Percentiles rank a stretch among this genome's conserved stretches.
Evolutionary conservation across 1,140 invertebrate genomes (phyloP).

Genomic region (Araneus ventricosus): DNA sequence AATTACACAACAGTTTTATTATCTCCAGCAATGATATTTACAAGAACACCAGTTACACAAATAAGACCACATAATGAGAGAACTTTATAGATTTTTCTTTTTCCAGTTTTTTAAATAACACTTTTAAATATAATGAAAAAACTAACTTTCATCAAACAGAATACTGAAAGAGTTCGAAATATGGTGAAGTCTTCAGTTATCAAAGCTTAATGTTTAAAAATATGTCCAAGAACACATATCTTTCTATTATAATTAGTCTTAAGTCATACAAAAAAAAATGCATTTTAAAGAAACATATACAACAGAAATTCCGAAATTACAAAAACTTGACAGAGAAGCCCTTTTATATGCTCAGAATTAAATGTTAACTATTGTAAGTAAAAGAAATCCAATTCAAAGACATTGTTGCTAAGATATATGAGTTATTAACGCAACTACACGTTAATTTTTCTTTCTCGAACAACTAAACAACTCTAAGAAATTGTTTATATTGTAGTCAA

Average conservation of each 20-base stretch:
- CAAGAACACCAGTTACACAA: conserved; percentile 73
- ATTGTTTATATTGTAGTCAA: too few species aligned
- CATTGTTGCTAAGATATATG: too few species aligned
- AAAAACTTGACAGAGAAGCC: not conserved
- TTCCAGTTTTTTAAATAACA: conserved; percentile 22
- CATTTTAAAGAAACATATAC: too few species aligned
- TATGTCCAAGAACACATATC: not conserved
- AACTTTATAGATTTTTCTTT: conserved; percentile 19
- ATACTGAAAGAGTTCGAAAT: not conserved
- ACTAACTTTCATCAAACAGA: not conserved
- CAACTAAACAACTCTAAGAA: not conserved
- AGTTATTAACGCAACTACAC: too few species aligned
- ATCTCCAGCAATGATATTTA: conserved; percentile 72
- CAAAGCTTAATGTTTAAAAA: not conserved
- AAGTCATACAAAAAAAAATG: too few species aligned
- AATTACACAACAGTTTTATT: conserved; percentile 72
- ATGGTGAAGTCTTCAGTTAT: not conserved
- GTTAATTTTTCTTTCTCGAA: not conserved
- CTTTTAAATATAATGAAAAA: not conserved
- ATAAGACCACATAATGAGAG: conserved; percentile 69
- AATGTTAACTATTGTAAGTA: conserved; percentile 4
- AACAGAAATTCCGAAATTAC: too few species aligned
- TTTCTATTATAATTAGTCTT: not conserved
- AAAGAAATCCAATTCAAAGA: not conserved
- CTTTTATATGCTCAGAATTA: not conserved